phyloP scores from a whole-genome alignment of 1,140 invertebrate species.

The Saccostrea glomerata region DNA sequence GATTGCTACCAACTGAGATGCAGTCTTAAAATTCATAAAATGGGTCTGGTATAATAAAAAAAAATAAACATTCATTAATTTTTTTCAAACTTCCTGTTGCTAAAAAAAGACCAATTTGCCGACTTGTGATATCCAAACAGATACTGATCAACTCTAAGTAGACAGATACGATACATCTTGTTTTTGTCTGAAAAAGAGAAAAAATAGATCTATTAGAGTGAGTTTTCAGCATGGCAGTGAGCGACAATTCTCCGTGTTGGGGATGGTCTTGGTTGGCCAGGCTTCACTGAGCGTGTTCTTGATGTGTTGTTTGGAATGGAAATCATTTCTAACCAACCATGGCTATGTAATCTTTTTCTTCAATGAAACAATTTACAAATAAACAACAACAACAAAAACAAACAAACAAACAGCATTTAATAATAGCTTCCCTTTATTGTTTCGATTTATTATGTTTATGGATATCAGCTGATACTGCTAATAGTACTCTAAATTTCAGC shows the following conservation, averaged over 20 bases:
- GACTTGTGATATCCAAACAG: too few species aligned
- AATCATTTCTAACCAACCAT: constrained; percentile 7
- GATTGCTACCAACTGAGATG: not conserved
- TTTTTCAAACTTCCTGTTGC: too few species aligned
- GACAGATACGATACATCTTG: too few species aligned
- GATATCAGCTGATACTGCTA: too few species aligned
- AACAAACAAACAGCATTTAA: not conserved
- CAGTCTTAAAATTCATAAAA: not conserved
- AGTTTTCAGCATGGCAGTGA: not conserved
- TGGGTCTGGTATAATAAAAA: too few species aligned
- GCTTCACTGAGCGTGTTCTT: constrained; percentile 17
- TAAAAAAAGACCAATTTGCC: too few species aligned
- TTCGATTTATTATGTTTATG: not conserved
- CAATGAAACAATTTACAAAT: not conserved
- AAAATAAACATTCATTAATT: too few species aligned
- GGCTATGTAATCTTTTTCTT: not conserved
- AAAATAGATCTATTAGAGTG: not conserved
- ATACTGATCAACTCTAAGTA: too few species aligned
- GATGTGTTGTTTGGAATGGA: constrained; percentile 28
- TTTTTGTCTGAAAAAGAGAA: not conserved
- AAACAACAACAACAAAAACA: not conserved
- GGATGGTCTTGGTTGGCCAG: not conserved
- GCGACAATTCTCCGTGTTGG: not conserved
- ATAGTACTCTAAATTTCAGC: too few species aligned
- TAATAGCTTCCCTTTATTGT: not conserved